Base-by-base conservation (phyloP, 2,113 vertebrate species). In the Hyperoodon ampullatus region DNA sequence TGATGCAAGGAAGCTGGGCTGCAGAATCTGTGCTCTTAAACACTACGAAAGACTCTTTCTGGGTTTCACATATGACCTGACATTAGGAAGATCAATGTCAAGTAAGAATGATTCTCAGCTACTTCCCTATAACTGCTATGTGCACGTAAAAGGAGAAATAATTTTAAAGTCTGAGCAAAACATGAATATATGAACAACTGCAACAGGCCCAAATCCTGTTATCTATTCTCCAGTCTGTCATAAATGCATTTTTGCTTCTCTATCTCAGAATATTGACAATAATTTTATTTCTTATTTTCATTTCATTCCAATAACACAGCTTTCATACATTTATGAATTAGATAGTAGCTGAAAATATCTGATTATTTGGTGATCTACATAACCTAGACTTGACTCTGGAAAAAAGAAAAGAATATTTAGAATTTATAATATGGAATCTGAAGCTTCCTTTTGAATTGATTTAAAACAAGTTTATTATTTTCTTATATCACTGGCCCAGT, bases 141-240 rank as follows among this genome's bases (percentile, higher is more conserved):
- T 35, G 12, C 19, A 72, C 80, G 35, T 1, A 50, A 13, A 68
- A 81, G 65, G 26, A 77, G 66, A 95, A 86, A 83, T 70, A 75
- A 83, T 70, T 65, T 77, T 86, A 82, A 87, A 90, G 81, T 74
- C 72, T 77, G 42, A 77, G 58, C 42, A 87, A 87, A 82, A 71
- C 81, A 82, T 0, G 2, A 95, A 74, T 30, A 87, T 60, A 8
- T 42, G 44, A 88, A 80, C 42, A 86, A 75, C 50, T 71, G 47
- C 26, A 50, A 30, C 53, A 87, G 77, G 77, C 75, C 18, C 2
- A 78, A 94, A 77, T 58, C n/a, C 47, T 47, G 18, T 15, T 33
- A 71, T 58, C 42, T n/a, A 15, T 53, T 90, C 66, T 92, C 50
- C 68, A 61, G 6, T 33, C 60, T 61, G 14, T 58, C 60, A 88